These are phyloP conservation scores for Sepiola atlantica DNA, from an alignment of 2,888 invertebrate species.

Conservation along the genomic window DNA sequence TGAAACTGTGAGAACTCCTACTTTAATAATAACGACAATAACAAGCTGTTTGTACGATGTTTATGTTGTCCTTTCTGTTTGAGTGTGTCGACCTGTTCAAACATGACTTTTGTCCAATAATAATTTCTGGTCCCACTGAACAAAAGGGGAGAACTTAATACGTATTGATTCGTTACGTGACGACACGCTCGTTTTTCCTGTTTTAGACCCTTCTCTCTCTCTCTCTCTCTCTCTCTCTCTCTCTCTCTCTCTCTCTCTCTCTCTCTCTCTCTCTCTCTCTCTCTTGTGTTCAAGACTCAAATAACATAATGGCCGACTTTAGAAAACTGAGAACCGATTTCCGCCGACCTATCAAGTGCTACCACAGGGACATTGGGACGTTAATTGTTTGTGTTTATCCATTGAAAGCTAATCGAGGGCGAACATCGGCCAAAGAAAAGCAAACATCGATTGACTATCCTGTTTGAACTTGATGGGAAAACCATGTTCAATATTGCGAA, in stretches of 20 bases:
- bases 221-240: no score
- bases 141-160: neutral
- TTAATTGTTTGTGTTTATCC: neutral
- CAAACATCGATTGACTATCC: no score
- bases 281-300: neutral
- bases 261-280: no score
- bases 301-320: neutral
- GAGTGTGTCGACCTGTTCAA: neutral
- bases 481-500: no score
- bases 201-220: neutral
- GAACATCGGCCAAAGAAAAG: no score
- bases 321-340: neutral
- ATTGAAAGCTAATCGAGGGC: neutral
- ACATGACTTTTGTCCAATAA: neutral
- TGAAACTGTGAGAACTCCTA: no score
- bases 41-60: neutral
- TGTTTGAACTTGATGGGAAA: no score
- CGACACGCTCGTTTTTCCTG: neutral
- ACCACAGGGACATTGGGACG: neutral
- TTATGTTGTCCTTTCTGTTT: neutral
- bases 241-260: no score
- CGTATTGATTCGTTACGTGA: neutral
- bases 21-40: no score
- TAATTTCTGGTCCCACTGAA: neutral
- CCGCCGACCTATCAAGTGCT: neutral